Evolutionary conservation across 2,888 invertebrate genomes (phyloP).

Genomic region (Protonemura montana): DNA sequence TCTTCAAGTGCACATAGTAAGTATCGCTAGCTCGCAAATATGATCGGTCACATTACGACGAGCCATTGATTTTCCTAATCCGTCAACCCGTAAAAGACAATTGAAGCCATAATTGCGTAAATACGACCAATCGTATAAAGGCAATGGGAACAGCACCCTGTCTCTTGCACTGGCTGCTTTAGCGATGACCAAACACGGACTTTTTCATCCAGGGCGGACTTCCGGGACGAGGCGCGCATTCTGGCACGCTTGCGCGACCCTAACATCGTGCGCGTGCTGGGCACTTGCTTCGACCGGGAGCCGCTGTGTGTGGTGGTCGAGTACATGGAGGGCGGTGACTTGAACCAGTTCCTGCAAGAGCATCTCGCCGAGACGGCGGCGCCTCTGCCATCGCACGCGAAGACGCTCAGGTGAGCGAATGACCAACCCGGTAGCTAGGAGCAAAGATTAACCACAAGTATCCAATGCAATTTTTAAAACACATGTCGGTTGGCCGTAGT

Average conservation of each 20-base stretch:
- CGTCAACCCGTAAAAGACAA: too few species aligned
- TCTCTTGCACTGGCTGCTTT: too few species aligned
- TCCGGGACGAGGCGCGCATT: conserved; percentile 74
- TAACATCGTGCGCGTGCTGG: conserved; percentile 78
- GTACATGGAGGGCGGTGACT: conserved; percentile 83
- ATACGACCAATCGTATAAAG: too few species aligned
- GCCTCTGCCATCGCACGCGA: conserved; percentile 66
- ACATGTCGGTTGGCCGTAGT: too few species aligned
- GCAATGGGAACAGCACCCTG: too few species aligned
- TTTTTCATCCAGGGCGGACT: conserved; percentile 66
- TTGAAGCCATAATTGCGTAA: too few species aligned
- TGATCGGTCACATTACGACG: too few species aligned
- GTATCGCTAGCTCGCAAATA: too few species aligned
- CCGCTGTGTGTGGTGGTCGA: conserved; percentile 84
- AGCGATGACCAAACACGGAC: too few species aligned
- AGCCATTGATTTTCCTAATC: too few species aligned
- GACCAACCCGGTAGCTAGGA: background rate
- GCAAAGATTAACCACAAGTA: background rate
- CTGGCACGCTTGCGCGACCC: conserved; percentile 73
- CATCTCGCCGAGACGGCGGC: conserved; percentile 74
- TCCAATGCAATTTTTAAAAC: too few species aligned
- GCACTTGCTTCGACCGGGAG: conserved; percentile 77
- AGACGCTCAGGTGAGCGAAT: conserved; percentile 77
- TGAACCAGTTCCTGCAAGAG: conserved; percentile 80
- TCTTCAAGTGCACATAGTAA: too few species aligned